Conservation (phyloP, 2,797 vertebrate genomes). For the Sphenopsis melanotis region DNA sequence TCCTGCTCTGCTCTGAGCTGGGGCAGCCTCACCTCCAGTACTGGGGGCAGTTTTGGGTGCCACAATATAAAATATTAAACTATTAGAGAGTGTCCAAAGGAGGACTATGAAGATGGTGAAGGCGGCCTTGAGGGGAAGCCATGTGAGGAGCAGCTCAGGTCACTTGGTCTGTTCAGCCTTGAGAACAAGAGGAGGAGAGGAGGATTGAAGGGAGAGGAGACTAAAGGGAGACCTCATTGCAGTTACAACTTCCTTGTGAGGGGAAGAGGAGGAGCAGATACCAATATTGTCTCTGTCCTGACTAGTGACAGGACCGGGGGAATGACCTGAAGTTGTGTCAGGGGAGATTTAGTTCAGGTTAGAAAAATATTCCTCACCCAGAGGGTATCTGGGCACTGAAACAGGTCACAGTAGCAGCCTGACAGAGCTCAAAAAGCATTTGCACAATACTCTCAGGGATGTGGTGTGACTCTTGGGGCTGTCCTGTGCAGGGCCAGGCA, state of each 20-base stretch:
- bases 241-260: neutral
- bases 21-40: fast-evolving
- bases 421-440: neutral
- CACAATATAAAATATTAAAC: neutral
- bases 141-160: fast-evolving
- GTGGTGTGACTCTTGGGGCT: neutral
- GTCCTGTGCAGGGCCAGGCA: neutral
- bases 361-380: neutral
- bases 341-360: neutral
- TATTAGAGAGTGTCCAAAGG: fast-evolving
- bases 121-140: neutral
- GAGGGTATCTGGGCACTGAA: neutral
- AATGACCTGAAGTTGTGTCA: neutral
- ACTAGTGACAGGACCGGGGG: fast-evolving
- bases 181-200: neutral
- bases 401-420: neutral
- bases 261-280: neutral
- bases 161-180: neutral
- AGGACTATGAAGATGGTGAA: neutral
- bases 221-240: neutral
- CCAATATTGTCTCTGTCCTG: neutral
- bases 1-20: fast-evolving
- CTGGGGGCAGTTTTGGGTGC: neutral
- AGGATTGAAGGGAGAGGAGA: neutral
- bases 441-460: neutral